Evolutionary conservation across 1,140 invertebrate genomes (phyloP).

Genomic region (Microplitis mediator): DNA sequence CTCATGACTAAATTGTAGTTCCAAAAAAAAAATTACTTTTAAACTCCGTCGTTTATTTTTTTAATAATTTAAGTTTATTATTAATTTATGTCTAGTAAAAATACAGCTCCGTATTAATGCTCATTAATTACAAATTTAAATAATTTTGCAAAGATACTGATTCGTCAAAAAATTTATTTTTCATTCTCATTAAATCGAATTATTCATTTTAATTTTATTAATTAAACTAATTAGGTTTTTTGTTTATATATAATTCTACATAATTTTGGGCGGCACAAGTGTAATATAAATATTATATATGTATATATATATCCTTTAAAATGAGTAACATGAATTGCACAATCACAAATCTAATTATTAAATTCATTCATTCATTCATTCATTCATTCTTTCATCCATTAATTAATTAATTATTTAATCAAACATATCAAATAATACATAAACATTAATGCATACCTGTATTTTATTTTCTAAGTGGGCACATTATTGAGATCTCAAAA

Average conservation of each 20-base stretch:
- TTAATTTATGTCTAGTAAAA: not conserved
- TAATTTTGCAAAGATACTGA: not conserved
- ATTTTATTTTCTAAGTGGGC: not conserved
- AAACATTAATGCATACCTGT: not conserved
- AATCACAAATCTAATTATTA: not conserved
- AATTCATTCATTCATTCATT: not conserved
- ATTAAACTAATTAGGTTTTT: constrained; percentile 2
- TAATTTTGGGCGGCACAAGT: constrained; percentile 25
- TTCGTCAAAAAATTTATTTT: constrained; percentile 2
- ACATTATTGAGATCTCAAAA: not conserved
- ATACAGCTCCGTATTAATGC: not conserved
- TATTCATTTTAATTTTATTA: not conserved
- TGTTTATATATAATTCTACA: constrained; percentile 13
- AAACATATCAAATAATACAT: not conserved
- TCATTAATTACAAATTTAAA: not conserved
- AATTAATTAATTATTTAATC: not conserved
- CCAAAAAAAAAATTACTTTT: too few relatives aligned
- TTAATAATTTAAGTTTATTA: too few relatives aligned
- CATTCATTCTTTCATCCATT: not conserved
- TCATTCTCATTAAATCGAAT: not conserved
- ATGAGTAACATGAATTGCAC: constrained; percentile 26
- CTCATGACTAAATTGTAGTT: too few relatives aligned
- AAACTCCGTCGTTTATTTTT: too few relatives aligned
- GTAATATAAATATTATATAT: constrained; percentile 16
- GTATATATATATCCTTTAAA: not conserved